phyloP scores from a whole-genome alignment of 2,888 invertebrate species.

The Entomobrya multifasciata region DNA sequence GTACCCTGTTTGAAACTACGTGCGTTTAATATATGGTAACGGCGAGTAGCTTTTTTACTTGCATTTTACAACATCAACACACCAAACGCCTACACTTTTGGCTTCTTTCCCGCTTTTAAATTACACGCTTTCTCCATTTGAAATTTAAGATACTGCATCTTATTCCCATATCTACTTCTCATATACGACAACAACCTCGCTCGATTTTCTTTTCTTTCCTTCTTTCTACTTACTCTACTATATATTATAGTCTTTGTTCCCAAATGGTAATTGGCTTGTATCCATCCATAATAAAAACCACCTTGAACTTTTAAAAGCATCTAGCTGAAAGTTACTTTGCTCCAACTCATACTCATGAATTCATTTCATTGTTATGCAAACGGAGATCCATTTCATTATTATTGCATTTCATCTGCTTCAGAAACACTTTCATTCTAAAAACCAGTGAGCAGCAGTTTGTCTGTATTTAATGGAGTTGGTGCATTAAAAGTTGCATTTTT shows the following conservation, averaged over 20 bases:
- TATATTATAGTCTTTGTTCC: not conserved
- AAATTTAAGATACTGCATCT: not conserved
- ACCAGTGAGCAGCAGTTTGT: not conserved
- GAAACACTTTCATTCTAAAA: too few species aligned
- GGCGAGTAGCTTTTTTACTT: not conserved
- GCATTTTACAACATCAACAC: not conserved
- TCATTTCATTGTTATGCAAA: constrained; percentile 3
- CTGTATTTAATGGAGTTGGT: constrained; percentile 15
- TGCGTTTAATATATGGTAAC: too few species aligned
- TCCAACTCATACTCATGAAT: constrained; percentile 6
- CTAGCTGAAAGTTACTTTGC: too few species aligned
- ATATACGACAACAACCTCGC: not conserved
- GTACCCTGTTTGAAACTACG: too few species aligned
- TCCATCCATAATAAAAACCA: not conserved
- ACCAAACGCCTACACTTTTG: not conserved
- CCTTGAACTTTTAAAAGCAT: constrained; percentile 43
- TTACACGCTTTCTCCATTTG: not conserved
- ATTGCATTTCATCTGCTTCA: not conserved
- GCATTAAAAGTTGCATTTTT: constrained; percentile 45
- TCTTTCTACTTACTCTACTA: not conserved
- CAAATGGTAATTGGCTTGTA: constrained; percentile 47
- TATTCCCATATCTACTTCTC: constrained; percentile 25
- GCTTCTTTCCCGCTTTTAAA: not conserved
- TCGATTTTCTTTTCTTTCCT: not conserved
- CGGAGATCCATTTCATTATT: not conserved